Base-by-base conservation (phyloP, 2,797 vertebrate species). In the Mareca strepera region DNA sequence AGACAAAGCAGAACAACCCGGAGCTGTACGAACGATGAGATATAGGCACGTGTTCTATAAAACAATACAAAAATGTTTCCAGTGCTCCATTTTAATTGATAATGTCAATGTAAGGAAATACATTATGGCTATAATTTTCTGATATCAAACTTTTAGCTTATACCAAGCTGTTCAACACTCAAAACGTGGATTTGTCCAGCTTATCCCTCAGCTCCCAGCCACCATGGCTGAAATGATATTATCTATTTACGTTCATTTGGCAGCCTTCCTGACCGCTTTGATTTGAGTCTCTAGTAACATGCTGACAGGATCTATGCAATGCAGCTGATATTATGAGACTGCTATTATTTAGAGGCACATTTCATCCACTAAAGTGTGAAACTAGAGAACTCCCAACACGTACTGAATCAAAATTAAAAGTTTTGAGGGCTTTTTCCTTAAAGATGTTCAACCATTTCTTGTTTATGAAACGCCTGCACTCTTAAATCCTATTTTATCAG, bases 181-280 rank as follows among this genome's bases (percentile, higher is more conserved):
- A 83, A 86, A 91, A 82, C 9, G 44, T 91, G 75, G 86, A 84
- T 95, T 87, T 93, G 52, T 74, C 76, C 83, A 66, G 68, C 52
- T 91, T 59, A 96, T 37, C 70, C 85, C 77, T 74, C 85, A 88
- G 92, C 67, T 90, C 85, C 52, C 90, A 92, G 46, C 86, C 73
- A 55, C 68, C 60, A 60, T 14, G 48, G 81, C 55, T 67, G 69
- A 44, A 86, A 72, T 81, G 64, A 67, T 90, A 90, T 60, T 77
- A 95, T 83, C 93, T 91, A 68, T 91, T 95, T 73, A 86, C 8
- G 21, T 80, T 91, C 88, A 63, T 82, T 78, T 96, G 86, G 96
- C 94, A 97, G 84, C 86, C 66, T 75, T 93, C 84, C 92, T 94
- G 33, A 44, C 82, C 31, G 5, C 77, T 94, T 66, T 91, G 92